Percentiles rank a stretch among this genome's conserved stretches.
Evolutionary conservation across 1,140 invertebrate genomes (phyloP).

Genomic region (Rhagoletis pomonella): DNA sequence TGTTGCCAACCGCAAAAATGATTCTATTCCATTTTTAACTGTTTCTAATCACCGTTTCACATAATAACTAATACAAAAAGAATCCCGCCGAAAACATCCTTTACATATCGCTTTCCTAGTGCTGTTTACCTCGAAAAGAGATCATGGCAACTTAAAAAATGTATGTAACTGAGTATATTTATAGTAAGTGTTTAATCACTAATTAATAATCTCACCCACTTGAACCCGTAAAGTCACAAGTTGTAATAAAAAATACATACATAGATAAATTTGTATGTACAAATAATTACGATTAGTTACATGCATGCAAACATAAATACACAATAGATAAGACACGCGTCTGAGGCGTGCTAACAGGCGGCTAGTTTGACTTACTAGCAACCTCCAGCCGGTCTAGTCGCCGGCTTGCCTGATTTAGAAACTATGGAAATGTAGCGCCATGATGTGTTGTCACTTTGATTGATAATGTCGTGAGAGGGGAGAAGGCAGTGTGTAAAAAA

Average conservation of each 20-base stretch:
- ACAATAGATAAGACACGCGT: slow-evolving; percentile 41
- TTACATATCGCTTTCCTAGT: background rate
- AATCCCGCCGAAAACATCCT: background rate
- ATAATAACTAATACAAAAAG: background rate
- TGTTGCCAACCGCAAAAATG: too few relatives aligned
- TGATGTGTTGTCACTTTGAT: slow-evolving; percentile 11
- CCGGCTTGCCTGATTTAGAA: slow-evolving; percentile 20
- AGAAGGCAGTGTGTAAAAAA: background rate
- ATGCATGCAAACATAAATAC: background rate
- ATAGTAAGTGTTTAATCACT: background rate
- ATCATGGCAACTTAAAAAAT: slow-evolving; percentile 12
- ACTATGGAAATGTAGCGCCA: background rate
- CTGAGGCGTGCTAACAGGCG: slow-evolving; percentile 15
- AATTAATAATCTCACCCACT: slow-evolving; percentile 15
- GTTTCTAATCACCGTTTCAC: background rate
- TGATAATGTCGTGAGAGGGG: background rate
- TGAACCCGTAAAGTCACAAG: background rate
- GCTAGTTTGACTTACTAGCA: too few relatives aligned
- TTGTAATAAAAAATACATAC: background rate
- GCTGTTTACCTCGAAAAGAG: slow-evolving; percentile 28
- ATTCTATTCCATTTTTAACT: too few relatives aligned
- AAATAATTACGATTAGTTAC: background rate
- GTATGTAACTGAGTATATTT: too few relatives aligned
- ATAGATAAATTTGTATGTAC: background rate
- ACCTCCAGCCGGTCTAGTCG: slow-evolving; percentile 1